Percentiles rank a stretch among this genome's conserved stretches.
These are phyloP conservation scores for Trypoxylus dichotomus DNA, from an alignment of 1,140 invertebrate genomes.

Conservation along the genomic window DNA sequence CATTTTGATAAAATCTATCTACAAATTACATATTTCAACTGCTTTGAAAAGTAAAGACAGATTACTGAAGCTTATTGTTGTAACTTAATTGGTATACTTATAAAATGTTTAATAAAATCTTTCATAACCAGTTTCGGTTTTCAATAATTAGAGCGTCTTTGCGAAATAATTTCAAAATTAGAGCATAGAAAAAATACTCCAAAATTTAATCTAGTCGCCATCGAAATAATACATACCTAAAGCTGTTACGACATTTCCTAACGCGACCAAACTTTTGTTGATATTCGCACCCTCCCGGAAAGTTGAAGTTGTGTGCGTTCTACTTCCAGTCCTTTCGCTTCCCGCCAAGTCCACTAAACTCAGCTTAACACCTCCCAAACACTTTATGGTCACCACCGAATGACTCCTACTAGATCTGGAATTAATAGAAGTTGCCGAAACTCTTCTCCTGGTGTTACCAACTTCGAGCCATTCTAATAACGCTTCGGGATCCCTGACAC, in stretches of 20 bases:
- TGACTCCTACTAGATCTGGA: constrained; percentile 65
- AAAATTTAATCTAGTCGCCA: too few species aligned
- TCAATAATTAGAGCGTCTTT: too few species aligned
- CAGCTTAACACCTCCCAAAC: constrained; percentile 58
- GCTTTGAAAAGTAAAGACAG: too few species aligned
- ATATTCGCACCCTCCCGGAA: constrained; percentile 80
- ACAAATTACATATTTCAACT: too few species aligned
- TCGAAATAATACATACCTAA: constrained; percentile 59
- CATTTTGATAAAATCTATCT: too few species aligned
- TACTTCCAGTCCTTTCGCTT: constrained; percentile 49
- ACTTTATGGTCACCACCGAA: constrained; percentile 60
- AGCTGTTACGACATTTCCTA: constrained; percentile 77
- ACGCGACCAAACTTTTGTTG: constrained; percentile 77
- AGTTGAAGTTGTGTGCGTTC: constrained; percentile 47
- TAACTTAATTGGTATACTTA: too few species aligned
- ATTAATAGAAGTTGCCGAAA: constrained; percentile 59
- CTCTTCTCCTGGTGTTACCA: constrained; percentile 56
- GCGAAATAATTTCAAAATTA: too few species aligned
- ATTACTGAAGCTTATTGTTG: too few species aligned
- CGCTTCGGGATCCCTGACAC: constrained; percentile 54
- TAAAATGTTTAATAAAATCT: too few species aligned
- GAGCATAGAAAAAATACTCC: too few species aligned
- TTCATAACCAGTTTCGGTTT: too few species aligned
- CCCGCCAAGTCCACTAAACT: constrained; percentile 72
- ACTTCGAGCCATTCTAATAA: constrained; percentile 56